Evolutionary conservation across 1,140 invertebrate species (phyloP), one percentile per base, ranked within the genome.

Genomic region (Cotesia chilonis): DNA sequence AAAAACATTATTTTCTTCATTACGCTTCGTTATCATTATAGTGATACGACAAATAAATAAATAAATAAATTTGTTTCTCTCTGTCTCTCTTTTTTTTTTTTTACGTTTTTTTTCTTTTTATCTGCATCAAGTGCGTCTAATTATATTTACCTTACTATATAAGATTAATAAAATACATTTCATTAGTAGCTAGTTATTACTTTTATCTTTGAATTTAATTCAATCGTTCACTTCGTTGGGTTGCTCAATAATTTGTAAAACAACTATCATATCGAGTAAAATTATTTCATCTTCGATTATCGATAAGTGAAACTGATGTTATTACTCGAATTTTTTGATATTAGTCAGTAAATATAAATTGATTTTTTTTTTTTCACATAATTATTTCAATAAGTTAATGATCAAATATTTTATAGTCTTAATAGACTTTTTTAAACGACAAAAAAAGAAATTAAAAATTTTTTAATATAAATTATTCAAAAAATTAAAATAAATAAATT

Each of bases 61-160:
- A 85, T 85, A 87, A 87, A 86, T 85, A 86, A 73, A 82, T 85
- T 85, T 85, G 78, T 79, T 79, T 85, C 61, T 57, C 38, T 35
- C 60, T 54, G 35, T 41, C 4, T 20, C 51, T 47, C 14, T 14
- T 0, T 37, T 79, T 77, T 82, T 82, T 77, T 78, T 75, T 79
- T 80, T 80, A 76, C 65, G 20, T 61, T 68, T 55, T 55, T 61
- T 28, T 20, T 57, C 55, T 60, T 37, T 68, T n/a, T 63, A 55
- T 14, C 35, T 4, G 61, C 59, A 37, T 38, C 36, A 64, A 60
- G 35, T 68, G 65, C 35, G 7, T 66, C 57, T 71, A 51, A 14
- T 37, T 61, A 61, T 41, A 71, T 51, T 76, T 55, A 71, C 41
- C 67, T 74, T 60, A 51, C 67, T 74, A 80, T 82, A 82, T 82